phyloP scores from a whole-genome alignment of 2,888 invertebrate genomes.

The Apocheima hispidaria region DNA sequence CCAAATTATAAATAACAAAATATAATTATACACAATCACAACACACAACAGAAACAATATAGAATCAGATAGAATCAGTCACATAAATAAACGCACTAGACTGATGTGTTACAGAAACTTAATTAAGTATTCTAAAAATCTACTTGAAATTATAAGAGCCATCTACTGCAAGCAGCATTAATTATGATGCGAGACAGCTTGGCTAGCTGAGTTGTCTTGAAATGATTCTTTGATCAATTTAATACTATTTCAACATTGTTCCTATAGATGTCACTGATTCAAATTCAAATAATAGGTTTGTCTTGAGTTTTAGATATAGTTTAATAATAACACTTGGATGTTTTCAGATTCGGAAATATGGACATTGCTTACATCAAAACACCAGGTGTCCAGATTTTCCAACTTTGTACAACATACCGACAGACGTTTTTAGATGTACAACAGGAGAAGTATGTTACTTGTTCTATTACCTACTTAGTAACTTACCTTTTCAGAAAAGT shows the following conservation, averaged over 20 bases:
- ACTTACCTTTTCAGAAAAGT: no score
- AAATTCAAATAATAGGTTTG: no score
- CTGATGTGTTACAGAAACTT: no score
- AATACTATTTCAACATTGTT: background rate
- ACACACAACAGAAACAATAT: no score
- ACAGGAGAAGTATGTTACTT: conserved; percentile 67
- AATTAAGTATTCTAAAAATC: no score
- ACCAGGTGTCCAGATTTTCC: background rate
- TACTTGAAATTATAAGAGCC: background rate
- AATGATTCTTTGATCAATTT: background rate
- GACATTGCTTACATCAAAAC: conserved; percentile 39
- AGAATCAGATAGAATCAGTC: no score
- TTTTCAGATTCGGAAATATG: conserved; percentile 66
- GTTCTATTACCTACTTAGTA: no score
- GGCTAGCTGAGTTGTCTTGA: background rate
- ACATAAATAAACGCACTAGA: no score
- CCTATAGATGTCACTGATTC: conserved; percentile 2
- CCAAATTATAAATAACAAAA: no score
- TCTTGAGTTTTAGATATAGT: no score
- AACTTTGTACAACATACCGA: conserved; percentile 48
- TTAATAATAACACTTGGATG: conserved; percentile 4
- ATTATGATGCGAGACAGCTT: background rate
- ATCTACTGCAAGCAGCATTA: background rate
- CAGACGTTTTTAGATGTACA: conserved; percentile 68
- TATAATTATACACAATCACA: no score